Evolutionary conservation across 2,888 invertebrate genomes (phyloP).

Genomic region (Parnassius glacialis): DNA sequence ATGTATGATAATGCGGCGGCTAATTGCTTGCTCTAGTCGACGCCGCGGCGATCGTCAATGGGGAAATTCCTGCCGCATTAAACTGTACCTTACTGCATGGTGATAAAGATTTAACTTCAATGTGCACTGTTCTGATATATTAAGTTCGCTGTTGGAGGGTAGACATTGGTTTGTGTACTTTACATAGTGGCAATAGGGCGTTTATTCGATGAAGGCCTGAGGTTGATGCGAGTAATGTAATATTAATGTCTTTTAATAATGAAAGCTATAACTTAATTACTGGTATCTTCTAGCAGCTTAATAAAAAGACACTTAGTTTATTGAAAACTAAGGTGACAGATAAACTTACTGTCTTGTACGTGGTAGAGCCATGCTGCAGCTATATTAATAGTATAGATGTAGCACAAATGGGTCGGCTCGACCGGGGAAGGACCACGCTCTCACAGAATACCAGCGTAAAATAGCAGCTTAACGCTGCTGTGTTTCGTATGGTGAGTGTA

Average conservation of each 20-base stretch:
- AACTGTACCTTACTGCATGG: background rate
- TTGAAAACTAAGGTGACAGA: too few relatives aligned
- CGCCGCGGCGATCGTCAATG: constrained; percentile 1
- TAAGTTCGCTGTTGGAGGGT: background rate
- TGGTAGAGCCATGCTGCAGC: too few relatives aligned
- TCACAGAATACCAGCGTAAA: too few relatives aligned
- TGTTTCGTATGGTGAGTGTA: too few relatives aligned
- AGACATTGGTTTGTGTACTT: background rate
- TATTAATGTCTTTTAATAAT: background rate
- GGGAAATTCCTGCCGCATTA: background rate
- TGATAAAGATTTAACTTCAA: too few relatives aligned
- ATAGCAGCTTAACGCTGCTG: too few relatives aligned
- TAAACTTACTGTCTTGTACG: too few relatives aligned
- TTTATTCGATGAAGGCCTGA: background rate
- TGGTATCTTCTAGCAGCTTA: constrained; percentile 1
- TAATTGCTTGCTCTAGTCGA: constrained; percentile 21
- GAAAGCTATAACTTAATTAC: background rate
- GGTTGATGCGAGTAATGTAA: too few relatives aligned
- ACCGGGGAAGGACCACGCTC: too few relatives aligned
- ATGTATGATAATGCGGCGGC: constrained; percentile 16
- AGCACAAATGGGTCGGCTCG: too few relatives aligned
- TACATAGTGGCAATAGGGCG: background rate
- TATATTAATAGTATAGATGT: too few relatives aligned
- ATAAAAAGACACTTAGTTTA: constrained; percentile 1
- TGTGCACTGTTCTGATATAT: too few relatives aligned